Evolutionary conservation across 2,797 vertebrate species (phyloP), one percentile per base, ranked within the genome.

Genomic region (Gallinago nigripennis): DNA sequence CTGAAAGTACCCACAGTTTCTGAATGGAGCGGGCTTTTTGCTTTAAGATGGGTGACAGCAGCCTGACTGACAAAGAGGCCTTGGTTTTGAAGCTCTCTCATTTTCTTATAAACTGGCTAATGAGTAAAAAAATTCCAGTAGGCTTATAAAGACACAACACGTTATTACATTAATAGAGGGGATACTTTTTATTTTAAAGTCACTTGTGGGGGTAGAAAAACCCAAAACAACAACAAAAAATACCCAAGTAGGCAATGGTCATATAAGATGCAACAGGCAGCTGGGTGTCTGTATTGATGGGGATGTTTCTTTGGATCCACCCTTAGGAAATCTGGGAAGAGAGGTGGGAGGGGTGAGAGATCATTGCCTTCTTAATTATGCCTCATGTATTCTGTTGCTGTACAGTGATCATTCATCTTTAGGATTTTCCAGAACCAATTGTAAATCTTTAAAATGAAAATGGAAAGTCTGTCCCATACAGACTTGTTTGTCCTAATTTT

Each of bases 161-260:
- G 10, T 37, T 50, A 33, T n/a, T 45, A 23, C 18, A 27, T 18
- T 85, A 75, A 45, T 31, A 41, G 25, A 37, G 17, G 17, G 4
- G 4, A 45, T 68, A 21, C 3, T 2, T 85, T 71, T 57, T 48
- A 11, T 57, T 82, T 85, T 69, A 88, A 80, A 80, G 24, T 9
- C 16, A 10, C 77, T 65, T 90, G 3, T 41, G 25, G 23, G 45
- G 16, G 43, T 5, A 18, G 17, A 43, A 17, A 43, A 18, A 16
- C 16, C 1, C 8, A 39, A 70, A 61, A 58, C 43, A 45, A 0
- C 6, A 68, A 14, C 3, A 57, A 9, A 12, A 73, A 41, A 10
- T 0, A 1, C 5, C 25, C 17, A 35, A 27, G 10, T 1, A 65
- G 37, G 4, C 27, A n/a, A 23, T 23, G 51, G 30, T 37, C 12